These are phyloP conservation scores for Acanthoscelides obtectus DNA, from an alignment of 2,888 invertebrate genomes.

Conservation along the genomic window DNA sequence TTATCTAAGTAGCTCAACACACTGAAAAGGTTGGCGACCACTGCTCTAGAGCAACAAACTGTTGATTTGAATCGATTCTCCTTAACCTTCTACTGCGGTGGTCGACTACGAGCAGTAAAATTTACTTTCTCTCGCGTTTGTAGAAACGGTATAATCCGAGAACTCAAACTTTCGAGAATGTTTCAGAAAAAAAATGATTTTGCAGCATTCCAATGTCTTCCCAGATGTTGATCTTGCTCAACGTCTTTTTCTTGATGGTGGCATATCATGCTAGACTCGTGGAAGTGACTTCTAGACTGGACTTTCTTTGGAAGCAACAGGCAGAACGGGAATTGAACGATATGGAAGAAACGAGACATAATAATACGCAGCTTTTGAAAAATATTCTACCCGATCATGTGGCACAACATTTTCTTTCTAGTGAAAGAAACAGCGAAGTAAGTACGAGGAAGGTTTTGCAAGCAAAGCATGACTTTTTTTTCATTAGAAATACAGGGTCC, in stretches of 20 bases:
- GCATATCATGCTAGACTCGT: conserved; percentile 86
- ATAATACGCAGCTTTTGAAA: conserved; percentile 81
- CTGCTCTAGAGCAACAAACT: too few relatives aligned
- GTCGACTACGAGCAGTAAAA: too few relatives aligned
- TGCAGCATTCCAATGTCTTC: conserved; percentile 61
- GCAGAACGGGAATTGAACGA: conserved; percentile 89
- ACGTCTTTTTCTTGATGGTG: conserved; percentile 81
- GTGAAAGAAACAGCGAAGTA: conserved; percentile 78
- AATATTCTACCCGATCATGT: conserved; percentile 97
- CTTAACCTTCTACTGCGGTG: too few relatives aligned
- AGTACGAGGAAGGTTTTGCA: too few relatives aligned
- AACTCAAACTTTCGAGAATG: conserved; percentile 2
- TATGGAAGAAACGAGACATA: conserved; percentile 89
- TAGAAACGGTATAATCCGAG: too few relatives aligned
- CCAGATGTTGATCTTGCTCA: conserved; percentile 76
- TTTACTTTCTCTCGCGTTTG: too few relatives aligned
- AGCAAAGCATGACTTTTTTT: too few relatives aligned
- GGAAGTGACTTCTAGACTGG: conserved; percentile 88
- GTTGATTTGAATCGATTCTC: too few relatives aligned
- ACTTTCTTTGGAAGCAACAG: conserved; percentile 96
- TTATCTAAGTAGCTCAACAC: too few relatives aligned
- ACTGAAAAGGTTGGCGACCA: too few relatives aligned
- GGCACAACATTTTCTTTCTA: conserved; percentile 86
- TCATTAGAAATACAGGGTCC: too few relatives aligned
- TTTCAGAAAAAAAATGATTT: conserved; percentile 12